Base-by-base conservation (phyloP, 2,113 vertebrate species). In the Nyctereutes procyonoides region DNA sequence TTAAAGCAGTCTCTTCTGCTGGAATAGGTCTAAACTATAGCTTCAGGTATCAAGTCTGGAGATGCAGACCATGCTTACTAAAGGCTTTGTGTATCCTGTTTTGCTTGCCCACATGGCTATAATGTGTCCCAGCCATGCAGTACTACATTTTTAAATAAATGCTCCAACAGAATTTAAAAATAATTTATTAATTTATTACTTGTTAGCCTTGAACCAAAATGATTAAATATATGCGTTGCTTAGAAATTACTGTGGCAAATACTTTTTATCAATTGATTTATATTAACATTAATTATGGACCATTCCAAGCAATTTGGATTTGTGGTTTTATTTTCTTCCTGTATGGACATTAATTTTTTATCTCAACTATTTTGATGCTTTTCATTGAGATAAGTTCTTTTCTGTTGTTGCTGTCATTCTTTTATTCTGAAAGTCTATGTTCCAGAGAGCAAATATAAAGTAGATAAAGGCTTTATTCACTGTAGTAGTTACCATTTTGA, bases 261-360 rank as follows among this genome's bases (percentile, higher is more conserved):
- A 74, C 73, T 58, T 80, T 88, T 85, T 65, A 60, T 69, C 73
- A 48, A 67, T 73, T 62, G 53, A 38, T 62, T 90, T 93, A 60
- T 48, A 80, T 14, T 87, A 84, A 74, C 15, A 76, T 94, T 69
- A 93, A 73, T 80, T 90, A 96, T 80, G n/a, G 5, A 30, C 56
- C 20, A 51, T 83, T 81, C 56, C 55, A 94, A 80, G n/a, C 2
- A 53, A 88, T 69, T 93, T 79, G 30, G 14, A 67, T 38, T 22
- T n/a, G 35, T 83, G 19, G 22, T 1, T 62, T 91, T 95, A 35
- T 86, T 93, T 89, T 92, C 71, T 71, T 53, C 74, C 28, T 93
- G 5, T 43, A 30, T n/a, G 2, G 32, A 32, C 32, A 83, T 76
- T 55, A 58, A 84, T 24, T 96, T 73, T 86, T 88, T 86, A 96